Evolutionary conservation across 2,113 vertebrate species (phyloP).

Genomic region (Etheostoma cragini): DNA sequence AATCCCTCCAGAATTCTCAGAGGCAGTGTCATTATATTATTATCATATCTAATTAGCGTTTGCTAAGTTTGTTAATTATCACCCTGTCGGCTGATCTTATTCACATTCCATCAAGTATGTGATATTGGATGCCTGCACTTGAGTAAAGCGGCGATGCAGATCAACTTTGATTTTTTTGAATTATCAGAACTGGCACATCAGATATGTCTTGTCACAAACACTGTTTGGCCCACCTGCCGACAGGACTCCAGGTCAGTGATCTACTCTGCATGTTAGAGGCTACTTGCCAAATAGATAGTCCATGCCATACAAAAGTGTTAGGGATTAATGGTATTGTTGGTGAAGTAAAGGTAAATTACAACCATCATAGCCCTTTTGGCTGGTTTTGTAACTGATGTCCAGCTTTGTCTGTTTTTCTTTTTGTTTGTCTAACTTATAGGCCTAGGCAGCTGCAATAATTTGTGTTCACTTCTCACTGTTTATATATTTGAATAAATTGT

Average conservation of each 20-base stretch:
- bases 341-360: neutral
- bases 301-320: neutral
- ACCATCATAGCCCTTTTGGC: neutral
- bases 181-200: constrained; percentile 1
- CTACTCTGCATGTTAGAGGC: neutral
- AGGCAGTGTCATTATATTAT: constrained; percentile 58
- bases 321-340: neutral
- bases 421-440: neutral
- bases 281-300: neutral
- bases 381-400: neutral
- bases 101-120: constrained; percentile 53
- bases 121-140: constrained; percentile 18
- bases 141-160: constrained; percentile 27
- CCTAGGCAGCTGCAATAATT: neutral
- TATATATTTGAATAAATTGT: neutral
- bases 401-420: neutral
- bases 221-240: neutral
- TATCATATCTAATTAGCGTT: constrained; percentile 68
- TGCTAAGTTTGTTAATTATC: constrained; percentile 70
- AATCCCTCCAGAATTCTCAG: constrained; percentile 49
- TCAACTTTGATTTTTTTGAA: constrained; percentile 45
- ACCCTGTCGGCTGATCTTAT: constrained; percentile 52
- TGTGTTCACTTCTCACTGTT: neutral
- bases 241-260: neutral
- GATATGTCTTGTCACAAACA: neutral